These are phyloP conservation scores for Eupristina koningsbergeri DNA, from an alignment of 1,140 invertebrate genomes.

Conservation along the genomic window DNA sequence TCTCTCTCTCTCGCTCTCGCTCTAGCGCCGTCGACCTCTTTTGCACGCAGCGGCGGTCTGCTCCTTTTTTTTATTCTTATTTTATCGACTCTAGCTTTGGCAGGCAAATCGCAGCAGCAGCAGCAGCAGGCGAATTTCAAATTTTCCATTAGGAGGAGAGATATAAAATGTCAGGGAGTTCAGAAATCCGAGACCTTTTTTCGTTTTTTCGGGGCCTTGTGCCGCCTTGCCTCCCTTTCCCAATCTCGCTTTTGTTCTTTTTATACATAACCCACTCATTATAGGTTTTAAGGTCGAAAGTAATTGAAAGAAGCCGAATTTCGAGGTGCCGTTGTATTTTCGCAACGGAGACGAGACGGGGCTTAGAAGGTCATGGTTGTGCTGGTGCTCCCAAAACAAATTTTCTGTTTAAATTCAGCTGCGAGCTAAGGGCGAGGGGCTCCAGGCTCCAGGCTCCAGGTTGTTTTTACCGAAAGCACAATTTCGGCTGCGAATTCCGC, in stretches of 20 bases:
- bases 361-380: background rate
- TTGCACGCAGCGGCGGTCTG: conserved; percentile 30
- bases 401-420: too few relatives aligned
- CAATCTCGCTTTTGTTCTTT: conserved; percentile 46
- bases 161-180: background rate
- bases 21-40: conserved; percentile 47
- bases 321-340: background rate
- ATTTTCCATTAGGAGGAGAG: conserved; percentile 20
- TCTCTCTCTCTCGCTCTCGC: conserved; percentile 2
- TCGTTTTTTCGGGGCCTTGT: too few relatives aligned
- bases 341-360: background rate
- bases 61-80: conserved; percentile 26
- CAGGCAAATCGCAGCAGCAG: too few relatives aligned
- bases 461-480: background rate
- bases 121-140: background rate
- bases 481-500: background rate
- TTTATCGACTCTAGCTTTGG: background rate
- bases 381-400: too few relatives aligned
- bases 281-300: background rate
- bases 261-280: conserved; percentile 24
- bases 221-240: conserved; percentile 14
- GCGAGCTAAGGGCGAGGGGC: too few relatives aligned
- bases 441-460: background rate
- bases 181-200: conserved; percentile 31
- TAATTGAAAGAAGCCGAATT: background rate